Base-by-base conservation (phyloP, 2,888 invertebrate genomes). In the Synergus itoensis region DNA sequence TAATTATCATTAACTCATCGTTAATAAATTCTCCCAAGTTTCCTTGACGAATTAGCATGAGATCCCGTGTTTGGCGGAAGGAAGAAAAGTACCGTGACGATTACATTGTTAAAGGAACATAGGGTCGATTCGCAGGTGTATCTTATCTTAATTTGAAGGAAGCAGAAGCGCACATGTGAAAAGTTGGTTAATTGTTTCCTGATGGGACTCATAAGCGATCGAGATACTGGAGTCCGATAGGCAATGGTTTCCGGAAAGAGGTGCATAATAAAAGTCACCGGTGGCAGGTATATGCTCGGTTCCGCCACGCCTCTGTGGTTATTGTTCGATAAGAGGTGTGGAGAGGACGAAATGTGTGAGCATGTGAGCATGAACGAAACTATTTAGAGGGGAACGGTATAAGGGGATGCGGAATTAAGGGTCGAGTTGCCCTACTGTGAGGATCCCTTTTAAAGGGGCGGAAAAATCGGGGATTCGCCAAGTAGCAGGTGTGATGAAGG, bases 401-500 rank as follows among this genome's bases (percentile, higher is more conserved):
- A 57, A 9, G 18, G 18, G 18, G 18, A 18, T 57, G 3, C 4
- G 57, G 14, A 41, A 76, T 60, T 57, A 43, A 18, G 63, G 76
- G 45, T 28, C 41, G 41, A 76, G 16, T 41, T 12, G 76, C 14
- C 41, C 21, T 63, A 63, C 57, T 12, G 12, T 36, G 57, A 12
- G 75, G 57, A 41, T 76, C 16, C 43, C 62, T 43, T 41, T 60
- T 76, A 45, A 60, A 76, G 43, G 28, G 76, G 64, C 63, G 36
- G 45, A 28, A 73, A 73, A 73, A 73, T 73, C 36, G 73, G 21
- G 64, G 62, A 28, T 62, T 60, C 60, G n/a, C 21, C 81, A 82
- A 81, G 81, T 83, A 84, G 83, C 86, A 87, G 86, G 84, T 87
- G 86, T 82, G 53, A 84, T 18, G 45, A 77, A 77, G 67, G 77